A percentile compares a stretch with the other conserved stretches of the same genome.
Evolutionary conservation across 2,113 vertebrate genomes (phyloP).

Genomic region (Dasypus novemcinctus): DNA sequence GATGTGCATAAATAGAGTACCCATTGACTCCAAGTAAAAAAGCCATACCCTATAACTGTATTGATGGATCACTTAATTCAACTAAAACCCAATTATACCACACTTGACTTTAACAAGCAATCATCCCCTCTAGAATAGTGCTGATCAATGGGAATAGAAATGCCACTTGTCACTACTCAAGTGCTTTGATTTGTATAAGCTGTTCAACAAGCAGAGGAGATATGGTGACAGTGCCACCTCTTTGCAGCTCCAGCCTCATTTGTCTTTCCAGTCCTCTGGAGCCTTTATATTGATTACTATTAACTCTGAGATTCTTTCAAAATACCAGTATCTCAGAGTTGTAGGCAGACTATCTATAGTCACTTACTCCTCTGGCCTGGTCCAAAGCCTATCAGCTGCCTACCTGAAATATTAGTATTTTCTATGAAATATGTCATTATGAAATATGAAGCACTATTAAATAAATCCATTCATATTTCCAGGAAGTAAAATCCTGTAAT

Average conservation of each 20-base stretch:
- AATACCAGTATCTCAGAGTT: constrained; percentile 33
- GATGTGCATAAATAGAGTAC: background rate
- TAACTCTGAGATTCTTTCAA: constrained; percentile 68
- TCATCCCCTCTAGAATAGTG: constrained; percentile 67
- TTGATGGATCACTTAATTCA: constrained; percentile 68
- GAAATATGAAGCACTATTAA: constrained; percentile 5
- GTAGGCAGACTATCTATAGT: constrained; percentile 66
- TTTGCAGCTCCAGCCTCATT: background rate
- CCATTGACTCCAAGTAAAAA: background rate
- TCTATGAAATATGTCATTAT: background rate
- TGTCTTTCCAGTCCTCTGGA: constrained; percentile 65
- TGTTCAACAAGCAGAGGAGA: constrained; percentile 76
- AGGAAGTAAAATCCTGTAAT: background rate
- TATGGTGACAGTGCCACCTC: constrained; percentile 72
- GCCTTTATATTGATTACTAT: constrained; percentile 78
- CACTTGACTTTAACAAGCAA: constrained; percentile 72
- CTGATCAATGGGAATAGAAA: constrained; percentile 81
- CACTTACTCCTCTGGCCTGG: background rate
- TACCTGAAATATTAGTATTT: constrained; percentile 37
- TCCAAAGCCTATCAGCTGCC: background rate
- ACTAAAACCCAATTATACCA: constrained; percentile 67
- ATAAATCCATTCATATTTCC: constrained; percentile 49
- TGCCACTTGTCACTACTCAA: constrained; percentile 75
- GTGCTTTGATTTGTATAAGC: constrained; percentile 76
- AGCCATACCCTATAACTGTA: background rate